phyloP scores from a whole-genome alignment of 2,797 vertebrate species.

The Toxotes lorentzi region DNA sequence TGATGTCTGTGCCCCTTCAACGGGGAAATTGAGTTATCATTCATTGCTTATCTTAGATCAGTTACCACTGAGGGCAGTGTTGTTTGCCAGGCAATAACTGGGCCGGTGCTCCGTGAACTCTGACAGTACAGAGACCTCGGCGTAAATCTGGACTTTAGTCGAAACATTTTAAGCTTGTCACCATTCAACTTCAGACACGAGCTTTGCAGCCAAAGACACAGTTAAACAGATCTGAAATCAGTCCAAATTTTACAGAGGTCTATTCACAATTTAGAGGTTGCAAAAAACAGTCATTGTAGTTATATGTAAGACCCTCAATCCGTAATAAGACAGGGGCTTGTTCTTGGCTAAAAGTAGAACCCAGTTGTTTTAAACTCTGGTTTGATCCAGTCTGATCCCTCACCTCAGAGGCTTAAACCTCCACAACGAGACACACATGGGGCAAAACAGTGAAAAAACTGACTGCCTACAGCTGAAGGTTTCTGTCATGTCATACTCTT shows the following conservation, averaged over 20 bases:
- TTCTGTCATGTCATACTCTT: not conserved
- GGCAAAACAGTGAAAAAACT: not conserved
- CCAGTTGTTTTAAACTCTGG: constrained; percentile 5
- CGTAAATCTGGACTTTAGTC: constrained; percentile 2
- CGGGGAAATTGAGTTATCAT: constrained; percentile 87
- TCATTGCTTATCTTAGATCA: constrained; percentile 51
- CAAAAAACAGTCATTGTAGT: not conserved
- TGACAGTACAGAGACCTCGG: not conserved
- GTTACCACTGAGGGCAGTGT: constrained; percentile 45
- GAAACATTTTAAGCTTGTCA: constrained; percentile 6
- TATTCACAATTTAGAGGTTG: not conserved
- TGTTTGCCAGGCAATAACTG: constrained; percentile 7
- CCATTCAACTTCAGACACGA: not conserved
- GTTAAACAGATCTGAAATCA: not conserved
- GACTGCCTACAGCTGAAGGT: not conserved
- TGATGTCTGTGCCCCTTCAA: constrained; percentile 85
- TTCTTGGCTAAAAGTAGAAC: not conserved
- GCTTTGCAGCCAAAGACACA: not conserved
- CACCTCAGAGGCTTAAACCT: constrained; percentile 7
- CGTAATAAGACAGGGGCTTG: not conserved
- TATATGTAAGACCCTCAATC: not conserved
- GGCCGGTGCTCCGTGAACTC: not conserved
- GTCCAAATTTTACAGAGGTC: not conserved
- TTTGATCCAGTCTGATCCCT: constrained; percentile 5
- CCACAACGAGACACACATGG: not conserved